Conservation (phyloP, 2,797 vertebrate genomes). For the Manis crassicaudata region DNA sequence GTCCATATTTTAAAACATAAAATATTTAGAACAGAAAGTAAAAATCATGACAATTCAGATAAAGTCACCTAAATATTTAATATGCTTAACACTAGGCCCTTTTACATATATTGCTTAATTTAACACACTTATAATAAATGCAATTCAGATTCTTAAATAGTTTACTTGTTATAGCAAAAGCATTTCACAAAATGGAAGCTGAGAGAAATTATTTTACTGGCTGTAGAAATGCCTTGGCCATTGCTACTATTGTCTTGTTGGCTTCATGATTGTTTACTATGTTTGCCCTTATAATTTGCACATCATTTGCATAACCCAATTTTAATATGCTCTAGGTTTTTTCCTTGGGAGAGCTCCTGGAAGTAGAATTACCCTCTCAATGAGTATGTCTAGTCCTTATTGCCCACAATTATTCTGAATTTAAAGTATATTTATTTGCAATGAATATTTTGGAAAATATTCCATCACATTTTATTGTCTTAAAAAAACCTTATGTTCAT, state of each 20-base stretch:
- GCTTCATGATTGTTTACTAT: background rate
- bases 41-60: background rate
- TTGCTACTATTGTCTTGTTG: background rate
- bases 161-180: background rate
- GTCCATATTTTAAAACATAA: background rate
- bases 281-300: background rate
- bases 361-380: conserved; percentile 3
- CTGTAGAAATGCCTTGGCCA: background rate
- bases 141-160: background rate
- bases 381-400: background rate
- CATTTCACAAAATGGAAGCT: background rate
- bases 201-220: background rate
- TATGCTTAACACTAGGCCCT: background rate
- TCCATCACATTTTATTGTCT: background rate
- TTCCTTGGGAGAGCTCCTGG: background rate
- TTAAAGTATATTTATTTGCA: conserved; percentile 6
- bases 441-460: background rate
- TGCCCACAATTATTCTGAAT: conserved; percentile 3
- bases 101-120: background rate
- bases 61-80: background rate
- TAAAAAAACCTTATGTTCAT: background rate
- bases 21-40: background rate
- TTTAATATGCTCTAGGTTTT: background rate
- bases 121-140: background rate
- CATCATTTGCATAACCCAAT: background rate